Conservation (phyloP, 2,888 invertebrate genomes). For the Drosophila prostipennis region DNA sequence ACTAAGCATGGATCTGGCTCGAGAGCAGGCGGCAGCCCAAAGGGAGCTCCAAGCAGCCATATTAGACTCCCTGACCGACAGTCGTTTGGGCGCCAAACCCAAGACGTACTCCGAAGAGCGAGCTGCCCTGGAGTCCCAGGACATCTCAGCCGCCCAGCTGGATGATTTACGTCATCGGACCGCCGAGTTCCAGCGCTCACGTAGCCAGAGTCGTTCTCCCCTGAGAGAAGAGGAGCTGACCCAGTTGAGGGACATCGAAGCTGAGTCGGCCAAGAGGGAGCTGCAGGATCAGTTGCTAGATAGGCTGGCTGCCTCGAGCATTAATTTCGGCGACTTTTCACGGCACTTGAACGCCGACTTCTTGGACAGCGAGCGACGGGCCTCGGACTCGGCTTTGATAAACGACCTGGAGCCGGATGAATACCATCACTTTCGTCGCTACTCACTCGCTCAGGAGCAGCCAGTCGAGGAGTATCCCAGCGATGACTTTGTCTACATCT, state of each 20-base stretch:
- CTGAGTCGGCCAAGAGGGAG: constrained; percentile 65
- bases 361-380: constrained; percentile 81
- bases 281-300: constrained; percentile 77
- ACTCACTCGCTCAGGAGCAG: constrained; percentile 81
- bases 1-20: constrained; percentile 46
- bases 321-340: constrained; percentile 80
- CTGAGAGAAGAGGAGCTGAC: constrained; percentile 45
- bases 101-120: constrained; percentile 71
- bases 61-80: constrained; percentile 73
- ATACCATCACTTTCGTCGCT: constrained; percentile 83
- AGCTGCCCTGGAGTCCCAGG: constrained; percentile 57
- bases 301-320: constrained; percentile 73
- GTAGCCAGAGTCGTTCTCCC: constrained; percentile 82
- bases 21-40: constrained; percentile 58
- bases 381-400: constrained; percentile 82
- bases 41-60: constrained; percentile 80
- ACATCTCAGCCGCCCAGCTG: constrained; percentile 60
- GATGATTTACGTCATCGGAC: constrained; percentile 79
- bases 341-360: constrained; percentile 72
- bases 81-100: constrained; percentile 72
- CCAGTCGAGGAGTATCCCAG: constrained; percentile 81
- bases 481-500: constrained; percentile 78
- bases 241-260: constrained; percentile 63
- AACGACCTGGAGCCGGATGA: constrained; percentile 82
- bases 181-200: constrained; percentile 80